A percentile compares a stretch with the other conserved stretches of the same genome.
Evolutionary conservation across 1,140 invertebrate species (phyloP).

Genomic region (Dryas iulia): DNA sequence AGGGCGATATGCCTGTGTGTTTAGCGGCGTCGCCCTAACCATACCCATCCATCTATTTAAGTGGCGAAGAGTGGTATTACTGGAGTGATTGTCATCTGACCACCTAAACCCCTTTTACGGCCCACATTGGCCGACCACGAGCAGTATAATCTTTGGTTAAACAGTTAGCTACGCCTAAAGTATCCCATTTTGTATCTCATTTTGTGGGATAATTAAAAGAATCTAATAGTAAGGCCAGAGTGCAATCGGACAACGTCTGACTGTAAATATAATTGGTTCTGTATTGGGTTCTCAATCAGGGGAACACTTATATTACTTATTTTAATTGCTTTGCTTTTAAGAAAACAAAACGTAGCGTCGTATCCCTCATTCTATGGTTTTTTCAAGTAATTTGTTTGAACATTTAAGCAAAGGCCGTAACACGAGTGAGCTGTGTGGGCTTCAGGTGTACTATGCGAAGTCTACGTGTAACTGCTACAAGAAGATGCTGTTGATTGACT

Average conservation of each 20-base stretch:
- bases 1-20: no score
- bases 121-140: no score
- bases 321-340: background rate
- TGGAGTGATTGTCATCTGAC: background rate
- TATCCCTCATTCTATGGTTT: no score
- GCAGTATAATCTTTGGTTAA: background rate
- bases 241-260: no score
- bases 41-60: no score
- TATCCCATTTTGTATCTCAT: no score
- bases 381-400: background rate
- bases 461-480: slow-evolving; percentile 64
- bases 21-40: no score
- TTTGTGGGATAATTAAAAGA: no score
- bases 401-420: slow-evolving; percentile 41
- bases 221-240: no score
- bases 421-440: slow-evolving; percentile 38
- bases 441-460: slow-evolving; percentile 58
- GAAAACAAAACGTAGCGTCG: background rate
- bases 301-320: no score
- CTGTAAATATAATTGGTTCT: no score
- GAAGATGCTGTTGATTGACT: slow-evolving; percentile 52
- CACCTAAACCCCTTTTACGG: background rate
- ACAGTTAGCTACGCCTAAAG: background rate
- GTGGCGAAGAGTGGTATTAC: background rate
- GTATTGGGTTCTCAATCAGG: no score